Base-by-base conservation (phyloP, 2,888 invertebrate species). In the Cordilura impudica region DNA sequence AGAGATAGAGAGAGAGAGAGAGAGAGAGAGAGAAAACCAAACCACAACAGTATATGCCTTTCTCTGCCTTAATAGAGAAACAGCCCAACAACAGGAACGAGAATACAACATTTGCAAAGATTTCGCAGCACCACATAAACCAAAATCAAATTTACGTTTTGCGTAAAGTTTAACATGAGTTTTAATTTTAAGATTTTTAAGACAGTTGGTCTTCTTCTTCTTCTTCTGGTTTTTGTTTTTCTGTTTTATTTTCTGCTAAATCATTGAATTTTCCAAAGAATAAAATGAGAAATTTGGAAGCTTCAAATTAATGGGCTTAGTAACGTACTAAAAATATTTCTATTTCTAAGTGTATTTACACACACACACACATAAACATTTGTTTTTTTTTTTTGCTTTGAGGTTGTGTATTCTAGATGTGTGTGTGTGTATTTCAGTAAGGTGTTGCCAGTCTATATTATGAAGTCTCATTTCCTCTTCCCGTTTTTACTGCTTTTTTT, bases 251-350 rank as follows among this genome's bases (percentile, higher is more conserved):
- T 63, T 70, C 49, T 75, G 61, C 56, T 39, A 69, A 75, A 56
- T 69, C 69, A 63, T 56, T 56, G 18, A 70, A 63, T 69, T 65
- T 65, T 43, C 29, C n/a, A 51, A 31, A 49, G 43, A 70, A 58
- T 65, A 31, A 70, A 70, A 76, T 21, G 56, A 21, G 18, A 67
- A 63, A 69, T 51, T 69, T 53, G 18, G 69, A 69, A 63, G 51
- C 58, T 73, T 70, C 58, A 78, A 78, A 65, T 69, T 60, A 78
- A 65, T 73, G 69, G 58, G 29, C 56, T 65, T 65, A 67, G 49
- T 29, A 31, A 47, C 49, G 29, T 60, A n/a, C 56, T 23, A 49
- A 35, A 31, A 65, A 19, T 1, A 23, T 2, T n/a, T n/a, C n/a
- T n/a, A 39, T 18, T 45, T 23, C 12, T 18, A 19, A 10, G 26